Evolutionary conservation across 2,888 invertebrate genomes (phyloP), one percentile per base, ranked within the genome.

Genomic region (Drosophila borborema): DNA sequence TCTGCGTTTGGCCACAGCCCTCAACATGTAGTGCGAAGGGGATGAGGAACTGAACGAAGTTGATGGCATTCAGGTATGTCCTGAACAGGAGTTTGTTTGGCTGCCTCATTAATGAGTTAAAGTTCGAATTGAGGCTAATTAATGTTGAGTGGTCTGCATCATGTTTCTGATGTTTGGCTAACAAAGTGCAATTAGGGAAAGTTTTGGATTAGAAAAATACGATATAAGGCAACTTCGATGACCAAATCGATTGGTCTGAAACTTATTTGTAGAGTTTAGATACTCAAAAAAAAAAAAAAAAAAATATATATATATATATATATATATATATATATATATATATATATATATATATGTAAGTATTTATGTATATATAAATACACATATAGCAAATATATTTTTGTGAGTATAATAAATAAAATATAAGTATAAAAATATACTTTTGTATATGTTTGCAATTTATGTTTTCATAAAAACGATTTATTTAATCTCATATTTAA

Each of bases 101-200:
- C 78, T 51, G 72, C 67, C 80, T 88, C 85, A 88, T 86, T 86
- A 90, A 86, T 86, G 89, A 90, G 90, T 90, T 85, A 84, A 84
- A 89, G 88, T 86, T 86, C 81, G 74, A 74, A 84, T 86, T 75
- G 89, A 69, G 83, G 75, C 83, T 86, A 86, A 86, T 86, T 88
- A 86, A 86, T 88, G 86, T 75, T 73, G 90, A 89, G 90, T 84
- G 88, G 81, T 55, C 63, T 71, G 72, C 70, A 60, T 64, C 76
- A 64, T 71, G 75, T 65, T 76, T 64, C 48, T 60, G 56, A 61
- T 80, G 67, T 82, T 73, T 60, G 64, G 51, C 69, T 56, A 86
- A 87, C 82, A 87, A 89, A 84, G 85, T 87, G 86, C 90, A 89
- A 84, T 84, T 89, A 87, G 88, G 49, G 45, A 84, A 83, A 89